Percentiles rank a stretch among this genome's conserved stretches.
Evolutionary conservation across 2,888 invertebrate species (phyloP).

Genomic region (Hemaris fuciformis): DNA sequence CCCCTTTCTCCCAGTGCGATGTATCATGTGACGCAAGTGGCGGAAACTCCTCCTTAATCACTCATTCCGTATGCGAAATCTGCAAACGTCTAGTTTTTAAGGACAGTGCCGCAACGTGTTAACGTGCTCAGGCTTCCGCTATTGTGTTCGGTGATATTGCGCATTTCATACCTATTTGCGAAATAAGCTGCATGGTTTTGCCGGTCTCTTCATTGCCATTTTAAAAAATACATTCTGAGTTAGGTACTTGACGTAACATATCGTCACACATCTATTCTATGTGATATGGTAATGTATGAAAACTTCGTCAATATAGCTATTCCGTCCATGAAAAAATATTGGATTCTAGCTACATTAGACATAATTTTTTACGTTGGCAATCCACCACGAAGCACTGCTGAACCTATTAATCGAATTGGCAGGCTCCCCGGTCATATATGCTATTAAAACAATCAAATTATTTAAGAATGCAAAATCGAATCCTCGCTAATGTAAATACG

Average conservation of each 20-base stretch:
- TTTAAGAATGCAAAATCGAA: no score
- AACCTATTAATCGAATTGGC: no score
- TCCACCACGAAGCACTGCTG: no score
- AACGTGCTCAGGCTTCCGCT: slow-evolving; percentile 36
- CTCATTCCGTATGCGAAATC: slow-evolving; percentile 59
- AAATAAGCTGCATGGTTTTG: slow-evolving; percentile 5
- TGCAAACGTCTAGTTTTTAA: slow-evolving; percentile 51
- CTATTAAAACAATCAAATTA: no score
- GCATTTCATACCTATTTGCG: slow-evolving; percentile 26
- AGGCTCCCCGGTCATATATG: no score
- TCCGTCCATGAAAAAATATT: no score
- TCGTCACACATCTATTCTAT: not conserved
- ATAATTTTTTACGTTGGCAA: no score
- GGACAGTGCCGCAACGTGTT: slow-evolving; percentile 45
- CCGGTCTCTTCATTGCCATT: not conserved
- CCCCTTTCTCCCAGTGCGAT: slow-evolving; percentile 49
- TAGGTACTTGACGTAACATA: not conserved
- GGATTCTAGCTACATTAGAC: no score
- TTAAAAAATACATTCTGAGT: not conserved
- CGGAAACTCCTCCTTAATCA: slow-evolving; percentile 56
- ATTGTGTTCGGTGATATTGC: slow-evolving; percentile 21
- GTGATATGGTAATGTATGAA: not conserved
- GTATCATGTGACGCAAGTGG: slow-evolving; percentile 46
- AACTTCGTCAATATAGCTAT: no score
- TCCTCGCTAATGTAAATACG: no score